Conservation (phyloP, 2,113 vertebrate genomes). For the Cardinalis cardinalis region DNA sequence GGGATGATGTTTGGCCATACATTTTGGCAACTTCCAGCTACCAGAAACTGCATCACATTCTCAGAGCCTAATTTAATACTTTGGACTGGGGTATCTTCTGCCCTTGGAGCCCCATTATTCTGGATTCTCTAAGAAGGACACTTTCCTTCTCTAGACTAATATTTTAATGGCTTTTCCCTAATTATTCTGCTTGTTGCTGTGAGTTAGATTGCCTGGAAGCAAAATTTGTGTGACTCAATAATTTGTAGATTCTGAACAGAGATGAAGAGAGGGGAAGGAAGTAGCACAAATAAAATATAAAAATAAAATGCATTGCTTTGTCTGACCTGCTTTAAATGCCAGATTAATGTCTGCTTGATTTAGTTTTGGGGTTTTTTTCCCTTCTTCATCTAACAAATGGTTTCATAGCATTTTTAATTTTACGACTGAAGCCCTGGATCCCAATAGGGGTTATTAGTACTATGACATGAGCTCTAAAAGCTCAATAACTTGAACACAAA, state of each 20-base stretch:
- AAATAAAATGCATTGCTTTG: slow-evolving; percentile 13
- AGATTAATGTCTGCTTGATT: slow-evolving; percentile 19
- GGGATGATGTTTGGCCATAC: neutral
- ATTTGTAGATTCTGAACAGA: neutral
- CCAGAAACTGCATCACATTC: neutral
- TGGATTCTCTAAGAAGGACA: neutral
- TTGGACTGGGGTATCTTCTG: neutral
- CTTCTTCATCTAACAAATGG: neutral
- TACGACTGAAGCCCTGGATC: neutral
- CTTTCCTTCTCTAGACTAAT: neutral
- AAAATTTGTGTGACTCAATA: neutral
- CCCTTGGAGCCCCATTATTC: neutral
- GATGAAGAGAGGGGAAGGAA: neutral
- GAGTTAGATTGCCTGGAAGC: neutral
- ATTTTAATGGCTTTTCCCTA: neutral
- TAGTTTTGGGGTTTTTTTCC: neutral
- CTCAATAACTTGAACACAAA: neutral
- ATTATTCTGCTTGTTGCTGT: neutral
- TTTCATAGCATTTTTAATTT: neutral
- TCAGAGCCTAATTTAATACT: neutral
- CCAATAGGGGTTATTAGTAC: neutral
- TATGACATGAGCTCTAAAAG: neutral
- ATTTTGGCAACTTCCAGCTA: neutral
- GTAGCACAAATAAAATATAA: slow-evolving; percentile 2
- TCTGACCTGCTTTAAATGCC: slow-evolving; percentile 21